These are phyloP conservation scores for Magallana angulata DNA, from an alignment of 1,140 invertebrate genomes.

Conservation along the genomic window DNA sequence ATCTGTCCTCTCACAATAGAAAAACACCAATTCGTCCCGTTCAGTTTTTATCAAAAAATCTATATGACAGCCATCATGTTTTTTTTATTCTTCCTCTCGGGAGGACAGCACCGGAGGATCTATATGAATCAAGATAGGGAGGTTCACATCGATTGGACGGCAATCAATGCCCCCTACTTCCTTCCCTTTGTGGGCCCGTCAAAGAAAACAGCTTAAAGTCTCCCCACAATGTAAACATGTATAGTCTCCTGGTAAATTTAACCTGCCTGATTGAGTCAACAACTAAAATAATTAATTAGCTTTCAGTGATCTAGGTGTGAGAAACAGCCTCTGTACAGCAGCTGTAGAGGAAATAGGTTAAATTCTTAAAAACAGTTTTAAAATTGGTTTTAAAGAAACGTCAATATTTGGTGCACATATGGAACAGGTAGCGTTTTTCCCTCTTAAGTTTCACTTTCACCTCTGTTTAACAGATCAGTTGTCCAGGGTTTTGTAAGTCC, in stretches of 20 bases:
- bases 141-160: not conserved
- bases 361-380: no score
- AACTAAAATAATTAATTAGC: conserved; percentile 5
- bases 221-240: not conserved
- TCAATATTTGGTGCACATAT: no score
- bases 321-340: no score
- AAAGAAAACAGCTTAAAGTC: conserved; percentile 24
- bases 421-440: no score
- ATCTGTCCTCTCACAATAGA: conserved; percentile 24
- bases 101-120: not conserved
- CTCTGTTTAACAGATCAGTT: no score
- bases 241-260: not conserved
- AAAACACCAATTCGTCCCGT: not conserved
- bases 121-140: conserved; percentile 9
- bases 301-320: not conserved
- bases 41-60: conserved; percentile 17
- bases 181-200: not conserved
- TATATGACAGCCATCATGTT: not conserved
- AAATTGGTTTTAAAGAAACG: no score
- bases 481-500: no score
- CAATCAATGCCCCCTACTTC: not conserved
- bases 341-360: no score
- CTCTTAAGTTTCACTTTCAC: no score
- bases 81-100: conserved; percentile 1
- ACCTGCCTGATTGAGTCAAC: not conserved